Conservation (phyloP, 1,140 invertebrate genomes). For the Hylaeus anthracinus region DNA sequence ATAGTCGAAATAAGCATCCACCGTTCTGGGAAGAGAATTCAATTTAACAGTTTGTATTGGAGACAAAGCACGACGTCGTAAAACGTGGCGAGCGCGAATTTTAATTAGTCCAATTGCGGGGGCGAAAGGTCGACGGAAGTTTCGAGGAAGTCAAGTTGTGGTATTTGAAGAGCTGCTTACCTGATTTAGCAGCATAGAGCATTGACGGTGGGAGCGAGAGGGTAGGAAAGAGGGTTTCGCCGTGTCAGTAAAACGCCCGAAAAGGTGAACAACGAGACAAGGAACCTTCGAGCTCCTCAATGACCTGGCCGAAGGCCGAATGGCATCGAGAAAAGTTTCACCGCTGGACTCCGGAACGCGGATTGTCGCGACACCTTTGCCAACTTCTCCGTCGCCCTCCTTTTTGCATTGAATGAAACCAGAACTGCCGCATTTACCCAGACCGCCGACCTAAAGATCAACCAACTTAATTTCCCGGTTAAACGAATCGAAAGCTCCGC, state of each 20-base stretch:
- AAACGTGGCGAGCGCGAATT: neutral
- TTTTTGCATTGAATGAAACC: constrained; percentile 12
- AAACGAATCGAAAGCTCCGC: constrained; percentile 6
- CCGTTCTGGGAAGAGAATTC: neutral
- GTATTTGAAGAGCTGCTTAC: constrained; percentile 5
- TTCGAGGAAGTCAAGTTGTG: neutral
- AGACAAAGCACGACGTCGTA: neutral
- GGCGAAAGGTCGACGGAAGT: neutral
- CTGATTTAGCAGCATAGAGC: constrained; percentile 8
- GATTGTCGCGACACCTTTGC: constrained; percentile 44
- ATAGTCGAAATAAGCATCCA: too few relatives aligned
- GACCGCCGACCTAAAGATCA: neutral
- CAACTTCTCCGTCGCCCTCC: constrained; percentile 28
- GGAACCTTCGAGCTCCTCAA: constrained; percentile 37
- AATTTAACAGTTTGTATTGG: neutral
- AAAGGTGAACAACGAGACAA: constrained; percentile 43
- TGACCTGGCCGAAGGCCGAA: constrained; percentile 41
- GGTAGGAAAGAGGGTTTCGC: too few relatives aligned
- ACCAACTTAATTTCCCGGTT: constrained; percentile 18
- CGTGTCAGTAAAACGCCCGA: constrained; percentile 25
- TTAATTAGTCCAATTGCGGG: constrained; percentile 25
- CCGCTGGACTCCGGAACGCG: constrained; percentile 15
- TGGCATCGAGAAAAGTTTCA: constrained; percentile 51
- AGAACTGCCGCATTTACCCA: neutral
- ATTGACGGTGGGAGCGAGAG: neutral